Evolutionary conservation across 2,888 invertebrate species (phyloP).

Genomic region (Erebia ligea): DNA sequence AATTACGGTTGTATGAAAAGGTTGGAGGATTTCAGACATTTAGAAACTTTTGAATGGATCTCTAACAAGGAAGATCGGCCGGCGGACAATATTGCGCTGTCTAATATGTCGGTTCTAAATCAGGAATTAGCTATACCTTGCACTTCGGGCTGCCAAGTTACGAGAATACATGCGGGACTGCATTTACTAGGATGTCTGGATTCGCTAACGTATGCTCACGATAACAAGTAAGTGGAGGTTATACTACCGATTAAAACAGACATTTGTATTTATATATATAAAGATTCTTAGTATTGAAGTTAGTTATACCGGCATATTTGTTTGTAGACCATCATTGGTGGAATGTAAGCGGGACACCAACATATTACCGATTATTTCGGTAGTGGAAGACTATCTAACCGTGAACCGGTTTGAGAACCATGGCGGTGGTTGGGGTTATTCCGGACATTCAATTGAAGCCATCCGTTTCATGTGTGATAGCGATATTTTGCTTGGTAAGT

Average conservation of each 20-base stretch:
- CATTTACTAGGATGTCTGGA: constrained; percentile 95
- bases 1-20: constrained; percentile 71
- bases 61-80: constrained; percentile 58
- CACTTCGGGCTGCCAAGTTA: constrained; percentile 86
- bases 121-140: constrained; percentile 93
- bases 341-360: constrained; percentile 64
- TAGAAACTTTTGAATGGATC: constrained; percentile 65
- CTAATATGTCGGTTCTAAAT: constrained; percentile 86
- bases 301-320: neutral
- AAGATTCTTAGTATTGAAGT: neutral
- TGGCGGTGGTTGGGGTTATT: constrained; percentile 99
- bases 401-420: constrained; percentile 97
- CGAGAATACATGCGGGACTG: constrained; percentile 94
- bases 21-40: constrained; percentile 70
- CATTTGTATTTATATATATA: too few relatives aligned
- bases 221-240: constrained; percentile 78
- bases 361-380: constrained; percentile 59
- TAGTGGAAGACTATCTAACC: constrained; percentile 90
- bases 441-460: constrained; percentile 97
- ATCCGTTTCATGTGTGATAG: constrained; percentile 97
- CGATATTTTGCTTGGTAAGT: constrained; percentile 89
- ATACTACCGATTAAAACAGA: too few relatives aligned
- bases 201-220: constrained; percentile 92
- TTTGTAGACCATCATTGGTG: constrained; percentile 56
- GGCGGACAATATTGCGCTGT: constrained; percentile 60